phyloP scores from a whole-genome alignment of 2,113 vertebrate species.

The Calidris pygmaea region DNA sequence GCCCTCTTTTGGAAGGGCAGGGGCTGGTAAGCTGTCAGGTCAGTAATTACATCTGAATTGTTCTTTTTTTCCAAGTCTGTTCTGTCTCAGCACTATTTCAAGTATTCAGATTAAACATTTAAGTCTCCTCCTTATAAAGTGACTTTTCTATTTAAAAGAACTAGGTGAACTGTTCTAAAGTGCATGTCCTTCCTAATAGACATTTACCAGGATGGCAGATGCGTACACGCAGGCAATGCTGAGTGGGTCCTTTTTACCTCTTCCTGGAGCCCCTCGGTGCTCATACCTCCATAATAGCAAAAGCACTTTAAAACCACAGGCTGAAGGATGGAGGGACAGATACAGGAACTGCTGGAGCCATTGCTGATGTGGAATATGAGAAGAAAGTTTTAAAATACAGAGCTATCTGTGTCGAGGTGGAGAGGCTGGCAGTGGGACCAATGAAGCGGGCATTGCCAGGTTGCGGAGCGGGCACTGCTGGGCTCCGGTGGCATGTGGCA shows the following conservation, averaged over 20 bases:
- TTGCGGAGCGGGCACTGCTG: rapidly evolving
- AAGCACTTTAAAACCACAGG: neutral
- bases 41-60: neutral
- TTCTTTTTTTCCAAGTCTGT: neutral
- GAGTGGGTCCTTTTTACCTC: neutral
- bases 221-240: rapidly evolving
- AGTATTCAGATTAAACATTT: neutral
- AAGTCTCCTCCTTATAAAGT: neutral
- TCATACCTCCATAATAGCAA: neutral
- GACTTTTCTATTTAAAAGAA: neutral
- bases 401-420: neutral
- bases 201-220: neutral
- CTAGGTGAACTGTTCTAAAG: neutral
- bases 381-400: neutral
- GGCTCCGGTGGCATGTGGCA: rapidly evolving
- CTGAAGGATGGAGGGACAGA: neutral
- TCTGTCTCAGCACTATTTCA: neutral
- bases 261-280: neutral
- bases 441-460: neutral
- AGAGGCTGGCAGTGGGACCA: neutral
- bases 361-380: neutral
- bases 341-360: neutral
- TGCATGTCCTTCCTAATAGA: neutral
- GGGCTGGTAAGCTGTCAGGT: neutral
- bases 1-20: neutral